Evolutionary conservation across 2,113 vertebrate species (phyloP), one percentile per base, ranked within the genome.

Genomic region (Apaloderma vittatum): DNA sequence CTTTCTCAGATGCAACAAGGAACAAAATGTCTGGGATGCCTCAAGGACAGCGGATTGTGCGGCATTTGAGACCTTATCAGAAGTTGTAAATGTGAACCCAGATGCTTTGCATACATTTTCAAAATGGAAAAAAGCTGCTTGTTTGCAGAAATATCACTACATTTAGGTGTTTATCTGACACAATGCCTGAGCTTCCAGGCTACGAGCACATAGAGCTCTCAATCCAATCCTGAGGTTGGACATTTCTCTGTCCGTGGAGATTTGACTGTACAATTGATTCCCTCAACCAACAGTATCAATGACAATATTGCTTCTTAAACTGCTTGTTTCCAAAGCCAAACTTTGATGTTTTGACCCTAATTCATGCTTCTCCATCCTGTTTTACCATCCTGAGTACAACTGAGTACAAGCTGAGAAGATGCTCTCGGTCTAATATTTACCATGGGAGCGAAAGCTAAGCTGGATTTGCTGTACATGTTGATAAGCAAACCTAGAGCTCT

Each of bases 381-480:
- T 93, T 75, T 45, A 21, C 10, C 17, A 27, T 29, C 12, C 11
- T n/a, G 24, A 23, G 4, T 48, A n/a, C 3, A 5, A 5, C 14
- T 3, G 3, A 10, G n/a, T n/a, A n/a, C n/a, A n/a, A 29, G 3
- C 24, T 86, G 66, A 48, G 46, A 40, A 3, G 19, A 15, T 4
- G 40, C 16, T 76, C 5, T 4, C 52, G 13, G 32, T 80, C 14
- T 72, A 20, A 22, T 4, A 3, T 4, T 8, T 30, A 24, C 11
- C 4, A 1, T 1, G 1, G 30, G 15, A 83, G 3, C 2, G 11
- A 2, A 7, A 70, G 9, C 1, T 13, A 27, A 32, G 11, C 11
- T 3, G 15, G 14, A 6, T 48, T 57, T 34, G 32, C 4, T 48
- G 43, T 32, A 8, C 27, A 7, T 20, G 5, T 26, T 74, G 18